Evolutionary conservation across 2,888 invertebrate genomes (phyloP), one percentile per base, ranked within the genome.

Genomic region (Drosophila villosipedis): DNA sequence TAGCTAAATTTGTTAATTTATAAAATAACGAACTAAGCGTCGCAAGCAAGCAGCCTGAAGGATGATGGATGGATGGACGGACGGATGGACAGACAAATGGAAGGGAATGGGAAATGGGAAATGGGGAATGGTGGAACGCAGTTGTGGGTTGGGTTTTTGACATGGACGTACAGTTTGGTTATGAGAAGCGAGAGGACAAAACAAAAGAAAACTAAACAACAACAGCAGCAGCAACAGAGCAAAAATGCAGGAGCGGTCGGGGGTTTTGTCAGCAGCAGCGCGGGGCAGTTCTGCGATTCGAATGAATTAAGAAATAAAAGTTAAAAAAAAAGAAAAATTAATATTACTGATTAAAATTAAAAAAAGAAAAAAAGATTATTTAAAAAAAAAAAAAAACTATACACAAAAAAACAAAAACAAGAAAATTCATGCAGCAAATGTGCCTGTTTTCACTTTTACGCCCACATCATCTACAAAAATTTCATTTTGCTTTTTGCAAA

Each of bases 1-100:
- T 85, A 85, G 85, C 89, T 88, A 89, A 86, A 90, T 90, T 86
- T 86, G 86, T 86, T 90, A 90, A 90, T 86, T 86, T 86, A 88
- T 89, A 90, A 90, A 85, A 85, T 85, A 90, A 90, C 89, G 82
- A 85, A 90, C 90, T 90, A 88, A 88, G 89, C 76, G 73, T 75
- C 86, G 89, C 83, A 74, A 78, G 72, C 57, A 73, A 58, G 69
- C 52, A 57, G 66, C 62, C 67, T 60, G 47, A 68, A 60, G 62
- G 43, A 71, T 69, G 86, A 86, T 83, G 84, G 76, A 82, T 73
- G 77, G 64, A 62, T 60, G 68, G 62, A 47, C 47, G 7, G 47
- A 22, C 47, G 22, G 31, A 31, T 31, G 47, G 19, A 25, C 47
- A 25, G 9, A 47, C 28, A 54, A 57, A 61, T 41, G 62, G 63